phyloP scores from a whole-genome alignment of 2,888 invertebrate genomes.

The Tetragonula carbonaria region DNA sequence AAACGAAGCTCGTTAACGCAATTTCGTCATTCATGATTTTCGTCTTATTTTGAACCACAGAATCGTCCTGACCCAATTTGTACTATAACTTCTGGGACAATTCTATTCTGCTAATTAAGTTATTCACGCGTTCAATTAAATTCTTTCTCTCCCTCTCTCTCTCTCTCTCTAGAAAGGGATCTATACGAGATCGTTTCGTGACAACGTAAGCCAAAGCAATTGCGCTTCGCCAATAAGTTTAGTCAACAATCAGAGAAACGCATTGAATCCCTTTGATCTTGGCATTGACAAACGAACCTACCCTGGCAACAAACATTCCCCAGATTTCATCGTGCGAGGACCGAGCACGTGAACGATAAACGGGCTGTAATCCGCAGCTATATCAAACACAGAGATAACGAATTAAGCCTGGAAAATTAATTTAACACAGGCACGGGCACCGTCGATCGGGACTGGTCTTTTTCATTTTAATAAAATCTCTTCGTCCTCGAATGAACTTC shows the following conservation, averaged over 20 bases:
- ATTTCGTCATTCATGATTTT: no score
- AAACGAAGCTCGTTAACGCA: no score
- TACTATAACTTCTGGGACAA: no score
- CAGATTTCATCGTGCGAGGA: constrained; percentile 32
- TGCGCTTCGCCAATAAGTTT: constrained; percentile 39
- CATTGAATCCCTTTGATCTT: constrained; percentile 52
- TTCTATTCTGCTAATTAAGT: background rate
- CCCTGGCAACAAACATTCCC: constrained; percentile 35
- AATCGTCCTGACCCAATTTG: no score
- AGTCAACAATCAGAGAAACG: constrained; percentile 43
- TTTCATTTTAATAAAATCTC: no score
- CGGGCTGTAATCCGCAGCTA: constrained; percentile 26
- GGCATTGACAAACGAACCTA: constrained; percentile 49
- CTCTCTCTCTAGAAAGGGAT: background rate
- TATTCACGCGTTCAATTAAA: background rate
- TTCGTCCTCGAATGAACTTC: no score
- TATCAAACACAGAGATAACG: constrained; percentile 27
- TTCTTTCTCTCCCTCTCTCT: background rate
- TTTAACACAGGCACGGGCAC: constrained; percentile 7
- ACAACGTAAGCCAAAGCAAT: constrained; percentile 33
- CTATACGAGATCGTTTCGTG: background rate
- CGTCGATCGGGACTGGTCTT: background rate
- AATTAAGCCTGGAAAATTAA: constrained; percentile 47
- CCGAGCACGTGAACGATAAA: constrained; percentile 23
- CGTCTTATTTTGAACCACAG: no score